A percentile compares a stretch with the other conserved stretches of the same genome.
These are phyloP conservation scores for Hoplostethus atlanticus DNA, from an alignment of 2,797 vertebrate species.

Conservation along the genomic window DNA sequence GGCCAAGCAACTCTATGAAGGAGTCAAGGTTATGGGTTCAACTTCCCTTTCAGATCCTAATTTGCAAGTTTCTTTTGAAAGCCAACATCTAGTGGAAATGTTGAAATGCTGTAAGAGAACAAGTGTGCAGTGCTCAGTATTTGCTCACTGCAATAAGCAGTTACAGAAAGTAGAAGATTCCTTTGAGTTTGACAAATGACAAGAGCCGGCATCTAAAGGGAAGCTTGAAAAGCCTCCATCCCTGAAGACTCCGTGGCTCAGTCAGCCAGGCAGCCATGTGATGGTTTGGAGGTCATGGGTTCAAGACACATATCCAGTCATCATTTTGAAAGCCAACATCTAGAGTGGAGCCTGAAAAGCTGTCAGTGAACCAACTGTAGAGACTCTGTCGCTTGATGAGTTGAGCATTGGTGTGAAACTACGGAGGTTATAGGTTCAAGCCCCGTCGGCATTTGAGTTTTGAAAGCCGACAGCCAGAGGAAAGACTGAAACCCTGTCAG, in stretches of 20 bases:
- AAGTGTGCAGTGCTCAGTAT: constrained; percentile 30
- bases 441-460: constrained; percentile 37
- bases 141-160: constrained; percentile 42
- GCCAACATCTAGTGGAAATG: constrained; percentile 30
- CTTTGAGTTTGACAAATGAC: constrained; percentile 47
- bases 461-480: neutral
- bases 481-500: no score
- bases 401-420: neutral
- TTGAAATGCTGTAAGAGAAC: constrained; percentile 54
- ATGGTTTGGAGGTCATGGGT: constrained; percentile 60
- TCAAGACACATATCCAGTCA: constrained; percentile 53
- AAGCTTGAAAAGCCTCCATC: constrained; percentile 62
- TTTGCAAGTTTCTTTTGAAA: constrained; percentile 48
- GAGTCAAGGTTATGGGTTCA: constrained; percentile 57
- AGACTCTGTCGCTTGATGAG: neutral
- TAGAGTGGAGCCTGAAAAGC: constrained; percentile 45
- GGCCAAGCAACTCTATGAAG: constrained; percentile 30
- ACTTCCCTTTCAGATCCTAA: constrained; percentile 57
- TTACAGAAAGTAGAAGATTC: constrained; percentile 20
- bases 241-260: constrained; percentile 55
- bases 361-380: constrained; percentile 48
- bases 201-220: constrained; percentile 52
- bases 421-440: constrained; percentile 45
- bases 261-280: constrained; percentile 53
- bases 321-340: constrained; percentile 47